Evolutionary conservation across 2,797 vertebrate genomes (phyloP), one percentile per base, ranked within the genome.

Genomic region (Hipposideros larvatus): DNA sequence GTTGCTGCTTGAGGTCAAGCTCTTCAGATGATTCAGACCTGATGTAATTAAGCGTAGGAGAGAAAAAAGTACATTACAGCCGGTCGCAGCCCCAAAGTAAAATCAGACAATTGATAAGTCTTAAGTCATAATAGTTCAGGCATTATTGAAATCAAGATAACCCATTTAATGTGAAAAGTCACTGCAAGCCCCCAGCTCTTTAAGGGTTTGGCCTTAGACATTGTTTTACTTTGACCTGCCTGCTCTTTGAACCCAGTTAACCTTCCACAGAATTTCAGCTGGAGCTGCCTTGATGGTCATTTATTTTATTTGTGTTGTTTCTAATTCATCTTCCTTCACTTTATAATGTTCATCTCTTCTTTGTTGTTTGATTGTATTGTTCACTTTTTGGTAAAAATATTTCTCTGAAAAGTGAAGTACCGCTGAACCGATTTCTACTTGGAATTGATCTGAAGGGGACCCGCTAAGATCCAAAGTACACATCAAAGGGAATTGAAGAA

Each of bases 401-500:
- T 87, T 79, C 87, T 95, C 84, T 66, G 65, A 83, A 91, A 61
- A 93, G 57, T 43, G 61, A 75, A 61, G 43, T 82, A n/a, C 31
- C 15, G 5, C 11, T 78, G n/a, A 87, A 93, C 55, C 78, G 37
- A 41, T 37, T 87, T 95, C 70, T 84, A 37, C 22, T 91, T 21
- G 19, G 34, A 74, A 65, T 59, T 73, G 91, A 74, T 66, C 34
- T 91, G 43, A 87, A 79, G 19, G 68, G 55, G 14, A 66, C 24
- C 41, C 61, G 61, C 55, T 2, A 80, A 75, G 48, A 92, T 77
- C 31, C 37, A 43, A 71, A 83, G 10, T 7, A 73, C 26, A 65
- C 28, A 37, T 93, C 41, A 79, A 28, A 91, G 34, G 43, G 21
- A 93, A 79, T 31, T 37, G 31, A 78, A 93, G 57, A 48, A 83